Conservation (phyloP, 2,797 vertebrate species). For the Hylomyscus alleni region DNA sequence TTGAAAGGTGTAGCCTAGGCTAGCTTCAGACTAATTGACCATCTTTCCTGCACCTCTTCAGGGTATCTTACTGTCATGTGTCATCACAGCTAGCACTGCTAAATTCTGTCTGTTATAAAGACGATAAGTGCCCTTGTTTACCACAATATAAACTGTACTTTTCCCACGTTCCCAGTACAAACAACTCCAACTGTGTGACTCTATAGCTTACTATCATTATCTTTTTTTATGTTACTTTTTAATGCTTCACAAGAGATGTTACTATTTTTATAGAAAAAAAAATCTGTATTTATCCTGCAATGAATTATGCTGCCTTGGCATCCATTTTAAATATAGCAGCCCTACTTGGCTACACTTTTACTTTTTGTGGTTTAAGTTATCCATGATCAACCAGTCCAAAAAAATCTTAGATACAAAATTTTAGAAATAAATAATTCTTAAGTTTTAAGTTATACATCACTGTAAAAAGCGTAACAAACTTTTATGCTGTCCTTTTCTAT, state of each 20-base stretch:
- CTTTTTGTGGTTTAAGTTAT: not conserved
- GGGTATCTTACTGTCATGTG: not conserved
- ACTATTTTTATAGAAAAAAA: not conserved
- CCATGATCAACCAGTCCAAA: not conserved
- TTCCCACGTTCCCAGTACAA: not conserved
- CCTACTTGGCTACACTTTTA: no score
- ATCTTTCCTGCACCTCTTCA: not conserved
- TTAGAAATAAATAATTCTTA: not conserved
- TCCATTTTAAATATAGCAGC: not conserved
- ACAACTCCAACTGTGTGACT: not conserved
- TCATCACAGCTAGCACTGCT: not conserved
- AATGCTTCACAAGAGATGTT: not conserved
- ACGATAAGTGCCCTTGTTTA: not conserved
- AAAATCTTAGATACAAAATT: not conserved
- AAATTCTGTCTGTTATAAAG: not conserved
- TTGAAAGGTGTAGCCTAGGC: not conserved
- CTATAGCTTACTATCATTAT: not conserved
- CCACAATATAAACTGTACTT: not conserved
- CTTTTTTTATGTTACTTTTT: not conserved
- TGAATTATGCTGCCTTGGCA: not conserved
- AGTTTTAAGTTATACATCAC: not conserved
- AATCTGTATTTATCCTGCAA: not conserved
- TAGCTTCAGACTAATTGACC: not conserved
- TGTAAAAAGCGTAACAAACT: not conserved
- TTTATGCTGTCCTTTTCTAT: not conserved